Conservation (phyloP, 2,888 invertebrate genomes). For the Drosophila sordidapex region DNA sequence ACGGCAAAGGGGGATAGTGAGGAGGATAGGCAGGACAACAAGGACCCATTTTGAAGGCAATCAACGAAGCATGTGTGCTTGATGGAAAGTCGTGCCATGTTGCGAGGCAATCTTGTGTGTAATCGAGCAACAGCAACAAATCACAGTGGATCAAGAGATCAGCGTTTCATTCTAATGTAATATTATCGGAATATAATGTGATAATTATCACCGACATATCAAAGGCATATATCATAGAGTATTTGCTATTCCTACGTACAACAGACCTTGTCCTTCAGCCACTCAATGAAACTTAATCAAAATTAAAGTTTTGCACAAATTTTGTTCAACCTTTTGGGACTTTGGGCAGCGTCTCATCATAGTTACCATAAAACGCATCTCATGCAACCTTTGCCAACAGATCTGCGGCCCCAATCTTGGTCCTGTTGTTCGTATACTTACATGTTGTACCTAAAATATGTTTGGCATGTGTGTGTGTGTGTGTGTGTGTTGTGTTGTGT, state of each 20-base stretch:
- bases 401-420: conserved; percentile 21
- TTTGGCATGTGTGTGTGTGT: conserved; percentile 16
- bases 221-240: conserved; percentile 19
- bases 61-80: conserved; percentile 46
- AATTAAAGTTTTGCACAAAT: conserved; percentile 9
- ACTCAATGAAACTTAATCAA: conserved; percentile 25
- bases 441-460: conserved; percentile 18
- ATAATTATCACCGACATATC: conserved; percentile 16
- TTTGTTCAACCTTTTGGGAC: conserved; percentile 25
- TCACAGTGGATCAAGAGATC: conserved; percentile 40
- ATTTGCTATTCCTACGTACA: neutral
- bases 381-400: conserved; percentile 54
- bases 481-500: conserved; percentile 38
- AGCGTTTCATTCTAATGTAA: conserved; percentile 1
- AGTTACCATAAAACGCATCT: conserved; percentile 47
- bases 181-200: conserved; percentile 6
- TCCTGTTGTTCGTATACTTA: conserved; percentile 9
- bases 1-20: neutral
- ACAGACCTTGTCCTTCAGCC: neutral
- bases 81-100: conserved; percentile 35
- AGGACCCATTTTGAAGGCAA: conserved; percentile 37
- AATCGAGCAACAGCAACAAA: conserved; percentile 27
- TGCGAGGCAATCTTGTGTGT: conserved; percentile 33
- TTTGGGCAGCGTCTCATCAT: conserved; percentile 22
- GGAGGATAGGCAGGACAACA: conserved; percentile 5